phyloP scores from a whole-genome alignment of 2,797 vertebrate species.

The Myotis pilosus region DNA sequence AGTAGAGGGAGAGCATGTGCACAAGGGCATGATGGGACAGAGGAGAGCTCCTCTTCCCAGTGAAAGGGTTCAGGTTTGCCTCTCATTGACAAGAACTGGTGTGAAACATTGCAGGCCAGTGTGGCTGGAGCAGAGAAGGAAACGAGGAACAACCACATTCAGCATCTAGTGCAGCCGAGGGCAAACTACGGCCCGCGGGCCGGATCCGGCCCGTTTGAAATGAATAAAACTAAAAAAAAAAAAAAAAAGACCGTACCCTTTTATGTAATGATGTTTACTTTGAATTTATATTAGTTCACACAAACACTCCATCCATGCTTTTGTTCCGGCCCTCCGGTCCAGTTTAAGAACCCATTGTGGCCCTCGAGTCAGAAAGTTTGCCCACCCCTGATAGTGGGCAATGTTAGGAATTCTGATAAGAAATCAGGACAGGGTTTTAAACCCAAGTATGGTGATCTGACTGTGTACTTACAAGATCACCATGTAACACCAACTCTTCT shows the following conservation, averaged over 20 bases:
- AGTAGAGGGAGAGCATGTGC: not conserved
- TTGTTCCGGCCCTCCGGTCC: no score
- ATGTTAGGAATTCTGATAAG: not conserved
- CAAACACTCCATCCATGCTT: no score
- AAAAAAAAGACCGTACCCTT: no score
- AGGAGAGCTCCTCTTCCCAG: not conserved
- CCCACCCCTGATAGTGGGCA: no score
- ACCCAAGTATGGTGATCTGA: not conserved
- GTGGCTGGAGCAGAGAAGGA: not conserved
- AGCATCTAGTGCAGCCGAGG: not conserved
- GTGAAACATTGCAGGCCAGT: not conserved
- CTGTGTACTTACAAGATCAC: not conserved
- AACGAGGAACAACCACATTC: not conserved
- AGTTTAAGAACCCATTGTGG: no score
- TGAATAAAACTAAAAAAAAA: no score
- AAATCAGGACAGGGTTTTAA: not conserved
- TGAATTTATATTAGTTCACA: no score
- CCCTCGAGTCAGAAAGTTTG: no score
- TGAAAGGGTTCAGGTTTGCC: not conserved
- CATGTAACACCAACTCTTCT: not conserved
- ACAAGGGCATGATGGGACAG: not conserved
- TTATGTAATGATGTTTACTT: no score
- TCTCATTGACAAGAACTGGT: not conserved
- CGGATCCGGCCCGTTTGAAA: no score
- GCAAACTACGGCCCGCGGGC: no score